These are phyloP conservation scores for Pantelozetes paolii DNA, from an alignment of 2,888 invertebrate genomes.

Conservation along the genomic window DNA sequence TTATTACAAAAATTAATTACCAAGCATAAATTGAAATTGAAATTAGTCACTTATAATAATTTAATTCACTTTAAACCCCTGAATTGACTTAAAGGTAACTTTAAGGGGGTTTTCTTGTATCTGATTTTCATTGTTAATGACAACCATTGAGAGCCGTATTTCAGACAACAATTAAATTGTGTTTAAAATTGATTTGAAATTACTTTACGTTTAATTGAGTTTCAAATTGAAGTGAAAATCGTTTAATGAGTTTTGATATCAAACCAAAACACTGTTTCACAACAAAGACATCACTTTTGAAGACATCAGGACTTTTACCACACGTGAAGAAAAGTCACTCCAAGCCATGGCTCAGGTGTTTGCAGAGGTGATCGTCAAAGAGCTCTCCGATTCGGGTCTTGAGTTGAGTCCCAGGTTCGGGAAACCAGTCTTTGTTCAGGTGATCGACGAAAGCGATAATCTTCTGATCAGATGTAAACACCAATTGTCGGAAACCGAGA, in stretches of 20 bases:
- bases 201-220: neutral
- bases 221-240: neutral
- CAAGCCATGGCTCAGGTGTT: conserved; percentile 23
- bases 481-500: conserved; percentile 29
- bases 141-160: neutral
- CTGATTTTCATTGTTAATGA: conserved; percentile 2
- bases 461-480: conserved; percentile 36
- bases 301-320: neutral
- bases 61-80: too few relatives aligned
- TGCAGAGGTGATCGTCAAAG: conserved; percentile 33
- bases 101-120: neutral
- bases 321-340: neutral
- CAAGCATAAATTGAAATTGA: too few relatives aligned
- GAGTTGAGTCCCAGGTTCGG: neutral
- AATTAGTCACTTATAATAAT: too few relatives aligned
- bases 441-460: conserved; percentile 43
- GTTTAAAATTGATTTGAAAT: neutral
- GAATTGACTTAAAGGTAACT: neutral
- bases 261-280: neutral
- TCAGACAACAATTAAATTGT: neutral
- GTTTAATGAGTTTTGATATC: conserved; percentile 13
- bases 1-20: too few relatives aligned
- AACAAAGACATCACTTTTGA: neutral
- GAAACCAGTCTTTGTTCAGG: conserved; percentile 28
- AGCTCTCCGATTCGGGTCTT: neutral